Conservation (phyloP, 2,888 invertebrate species). For the Diarsia rubi region DNA sequence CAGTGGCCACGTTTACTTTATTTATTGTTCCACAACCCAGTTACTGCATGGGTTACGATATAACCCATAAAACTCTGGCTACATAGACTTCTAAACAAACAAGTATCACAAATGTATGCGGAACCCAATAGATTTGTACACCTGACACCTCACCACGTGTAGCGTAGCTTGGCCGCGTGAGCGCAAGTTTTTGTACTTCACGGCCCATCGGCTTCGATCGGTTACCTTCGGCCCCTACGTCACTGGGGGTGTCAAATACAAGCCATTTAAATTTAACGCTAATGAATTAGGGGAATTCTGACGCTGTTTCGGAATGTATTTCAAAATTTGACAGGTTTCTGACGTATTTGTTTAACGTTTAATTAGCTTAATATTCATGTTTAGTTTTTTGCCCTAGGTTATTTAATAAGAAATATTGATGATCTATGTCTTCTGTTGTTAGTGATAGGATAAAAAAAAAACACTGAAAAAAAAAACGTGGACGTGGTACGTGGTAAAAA, state of each 20-base stretch:
- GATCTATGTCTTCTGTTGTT: background rate
- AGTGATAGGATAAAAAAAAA: too few relatives aligned
- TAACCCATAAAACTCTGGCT: background rate
- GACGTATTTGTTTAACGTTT: constrained; percentile 25
- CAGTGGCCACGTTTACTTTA: too few relatives aligned
- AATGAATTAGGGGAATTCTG: constrained; percentile 85
- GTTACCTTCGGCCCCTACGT: constrained; percentile 64
- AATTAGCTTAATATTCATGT: constrained; percentile 22
- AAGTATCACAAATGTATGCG: background rate
- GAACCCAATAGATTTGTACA: constrained; percentile 39
- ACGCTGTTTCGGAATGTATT: constrained; percentile 42
- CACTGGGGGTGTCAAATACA: constrained; percentile 75
- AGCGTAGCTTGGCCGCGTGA: constrained; percentile 55
- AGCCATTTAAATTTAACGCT: constrained; percentile 82
- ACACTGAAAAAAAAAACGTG: too few relatives aligned
- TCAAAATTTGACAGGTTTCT: constrained; percentile 42
- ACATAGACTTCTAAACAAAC: background rate
- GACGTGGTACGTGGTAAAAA: too few relatives aligned
- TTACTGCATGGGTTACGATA: too few relatives aligned
- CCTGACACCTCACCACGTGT: constrained; percentile 63
- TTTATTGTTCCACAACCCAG: too few relatives aligned
- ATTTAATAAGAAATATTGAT: background rate
- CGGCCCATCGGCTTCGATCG: constrained; percentile 69
- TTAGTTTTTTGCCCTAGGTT: constrained; percentile 1
- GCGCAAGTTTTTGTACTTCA: constrained; percentile 64